Evolutionary conservation across 92 coral and sea anemone species (phyloP), one percentile per base, ranked within the genome.

Genomic region (Pocillopora grandis): DNA sequence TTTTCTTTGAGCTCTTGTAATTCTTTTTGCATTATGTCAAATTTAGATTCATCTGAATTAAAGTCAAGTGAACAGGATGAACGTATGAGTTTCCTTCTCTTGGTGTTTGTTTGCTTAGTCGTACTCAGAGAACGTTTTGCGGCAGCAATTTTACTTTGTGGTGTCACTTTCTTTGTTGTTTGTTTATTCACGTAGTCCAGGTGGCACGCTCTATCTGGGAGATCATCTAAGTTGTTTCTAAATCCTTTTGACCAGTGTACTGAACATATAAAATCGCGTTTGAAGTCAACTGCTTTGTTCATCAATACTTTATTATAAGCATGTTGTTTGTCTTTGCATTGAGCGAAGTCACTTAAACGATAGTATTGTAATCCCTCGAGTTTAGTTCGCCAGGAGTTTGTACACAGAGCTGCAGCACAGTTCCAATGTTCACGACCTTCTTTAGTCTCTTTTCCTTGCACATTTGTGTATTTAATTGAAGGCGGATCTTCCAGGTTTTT

Each of bases 371-470:
- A 86, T 61, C 62, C 37, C 62, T 86, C 74, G 80, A 62, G 62
- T 72, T 78, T 42, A 17, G 90, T 86, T 42, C 93, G 76, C 86
- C 93, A 90, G 58, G 93, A 90, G 86, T 86, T 90, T 2, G 79
- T 86, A 63, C 85, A 85, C 55, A 89, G 72, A 27, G 73, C 86
- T 37, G 87, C 90, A 62, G 90, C 87, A 83, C 87, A 83, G 67
- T 84, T 75, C 87, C 87, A 83, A 49, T 84, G 87, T 64, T 84
- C 66, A 75, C 80, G 75, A 75, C 76, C 67, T 27, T 42, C 12
- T 69, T 82, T 81, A 17, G 58, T 58, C 13, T 13, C 14, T 71
- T 59, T 85, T 23, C 84, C 71, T 87, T 87, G 76, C 62, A 82
- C 68, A 12, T 66, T 52, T 78, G 89, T 85, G 65, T 65, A 89